A percentile compares a stretch with the other conserved stretches of the same genome.
Conservation (phyloP, 2,113 vertebrate species). For the Terrapene triunguis region DNA sequence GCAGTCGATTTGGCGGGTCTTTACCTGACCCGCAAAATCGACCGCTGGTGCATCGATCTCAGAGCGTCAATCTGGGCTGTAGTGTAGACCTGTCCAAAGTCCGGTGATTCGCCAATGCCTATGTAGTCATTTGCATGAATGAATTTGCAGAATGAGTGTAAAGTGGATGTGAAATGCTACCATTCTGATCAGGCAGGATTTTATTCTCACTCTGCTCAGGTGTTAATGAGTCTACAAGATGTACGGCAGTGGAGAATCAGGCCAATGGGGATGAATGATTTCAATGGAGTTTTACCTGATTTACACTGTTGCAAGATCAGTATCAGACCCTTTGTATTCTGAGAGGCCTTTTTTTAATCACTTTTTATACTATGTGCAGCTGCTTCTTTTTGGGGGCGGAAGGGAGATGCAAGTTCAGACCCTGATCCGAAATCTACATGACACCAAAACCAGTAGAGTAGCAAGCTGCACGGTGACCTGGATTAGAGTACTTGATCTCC, state of each 20-base stretch:
- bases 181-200: not conserved
- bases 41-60: too few species aligned
- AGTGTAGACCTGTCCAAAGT: too few species aligned
- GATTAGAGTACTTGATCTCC: not conserved
- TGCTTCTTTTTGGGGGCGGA: fast-evolving
- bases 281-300: not conserved
- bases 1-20: too few species aligned
- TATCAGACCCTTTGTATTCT: not conserved
- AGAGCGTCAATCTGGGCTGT: too few species aligned
- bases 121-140: not conserved
- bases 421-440: not conserved
- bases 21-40: too few species aligned
- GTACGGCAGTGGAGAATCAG: not conserved
- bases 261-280: not conserved
- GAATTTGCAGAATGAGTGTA: not conserved
- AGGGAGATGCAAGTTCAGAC: not conserved
- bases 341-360: not conserved
- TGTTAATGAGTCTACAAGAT: not conserved
- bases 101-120: not conserved
- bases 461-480: not conserved
- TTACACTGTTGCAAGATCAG: not conserved
- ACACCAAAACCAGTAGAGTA: not conserved
- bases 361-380: not conserved
- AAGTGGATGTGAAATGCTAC: not conserved
- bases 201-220: not conserved